These are phyloP conservation scores for Leistus spinibarbis DNA, from an alignment of 2,888 invertebrate species.

Conservation along the genomic window DNA sequence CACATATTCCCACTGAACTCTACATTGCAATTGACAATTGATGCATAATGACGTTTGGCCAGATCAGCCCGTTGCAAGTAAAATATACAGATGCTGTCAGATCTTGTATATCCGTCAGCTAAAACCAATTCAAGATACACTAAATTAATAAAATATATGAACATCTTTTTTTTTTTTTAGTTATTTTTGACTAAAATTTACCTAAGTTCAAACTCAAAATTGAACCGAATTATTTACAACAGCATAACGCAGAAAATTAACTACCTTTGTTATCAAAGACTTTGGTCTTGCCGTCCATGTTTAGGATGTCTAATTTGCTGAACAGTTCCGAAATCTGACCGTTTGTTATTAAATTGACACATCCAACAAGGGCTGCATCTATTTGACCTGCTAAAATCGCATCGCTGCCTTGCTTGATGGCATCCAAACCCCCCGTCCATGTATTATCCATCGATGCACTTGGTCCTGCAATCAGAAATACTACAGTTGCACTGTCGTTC, in stretches of 20 bases:
- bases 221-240: too few relatives aligned
- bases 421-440: conserved; percentile 15
- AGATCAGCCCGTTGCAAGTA: conserved; percentile 71
- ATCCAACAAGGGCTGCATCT: conserved; percentile 90
- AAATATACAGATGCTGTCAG: conserved; percentile 77
- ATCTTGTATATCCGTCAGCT: conserved; percentile 82
- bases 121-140: neutral
- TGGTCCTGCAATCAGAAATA: conserved; percentile 7
- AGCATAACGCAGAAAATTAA: too few relatives aligned
- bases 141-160: too few relatives aligned
- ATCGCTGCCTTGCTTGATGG: conserved; percentile 65
- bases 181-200: too few relatives aligned
- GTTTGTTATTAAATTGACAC: conserved; percentile 75
- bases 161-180: too few relatives aligned
- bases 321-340: conserved; percentile 68
- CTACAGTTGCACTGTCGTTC: too few relatives aligned
- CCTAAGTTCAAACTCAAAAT: too few relatives aligned
- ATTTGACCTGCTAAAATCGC: conserved; percentile 83
- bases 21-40: conserved; percentile 63
- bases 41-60: conserved; percentile 62
- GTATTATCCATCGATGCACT: conserved; percentile 20
- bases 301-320: conserved; percentile 66
- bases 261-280: conserved; percentile 70
- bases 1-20: conserved; percentile 62
- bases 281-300: conserved; percentile 66